phyloP scores from a whole-genome alignment of 2,113 vertebrate genomes.

The Peromyscus maniculatus region DNA sequence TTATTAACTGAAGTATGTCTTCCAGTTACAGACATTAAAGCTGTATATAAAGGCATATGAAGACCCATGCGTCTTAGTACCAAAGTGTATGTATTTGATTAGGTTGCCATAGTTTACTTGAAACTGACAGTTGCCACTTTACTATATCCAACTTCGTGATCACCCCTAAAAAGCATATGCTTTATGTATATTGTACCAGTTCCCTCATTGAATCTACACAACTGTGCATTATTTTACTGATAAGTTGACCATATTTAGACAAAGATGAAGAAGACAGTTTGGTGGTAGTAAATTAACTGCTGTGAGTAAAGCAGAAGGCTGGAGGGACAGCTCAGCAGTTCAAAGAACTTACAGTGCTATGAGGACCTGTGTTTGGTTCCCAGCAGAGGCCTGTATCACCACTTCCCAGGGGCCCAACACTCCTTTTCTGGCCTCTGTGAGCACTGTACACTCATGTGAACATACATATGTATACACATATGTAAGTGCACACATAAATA shows the following conservation, averaged over 20 bases:
- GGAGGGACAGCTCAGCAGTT: neutral
- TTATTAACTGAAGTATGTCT: conserved; percentile 71
- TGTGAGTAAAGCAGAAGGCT: neutral
- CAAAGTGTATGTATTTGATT: conserved; percentile 67
- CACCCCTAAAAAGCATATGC: neutral
- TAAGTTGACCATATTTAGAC: neutral
- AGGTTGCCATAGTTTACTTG: neutral
- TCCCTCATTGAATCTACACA: neutral
- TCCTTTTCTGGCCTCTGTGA: neutral
- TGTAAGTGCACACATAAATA: neutral
- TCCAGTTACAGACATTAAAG: conserved; percentile 51
- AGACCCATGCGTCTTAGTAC: neutral
- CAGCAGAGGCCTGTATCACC: no score
- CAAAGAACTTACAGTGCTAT: no score
- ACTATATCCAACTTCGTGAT: neutral
- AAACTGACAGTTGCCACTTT: neutral
- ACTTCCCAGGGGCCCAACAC: no score
- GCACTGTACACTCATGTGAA: neutral
- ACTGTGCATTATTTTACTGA: neutral
- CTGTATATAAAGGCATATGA: conserved; percentile 50
- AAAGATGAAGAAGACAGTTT: neutral
- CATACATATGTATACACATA: neutral
- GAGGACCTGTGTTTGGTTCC: no score
- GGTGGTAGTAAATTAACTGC: neutral
- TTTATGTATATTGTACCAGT: neutral